These are phyloP conservation scores for Mesoclemmys tuberculata DNA, from an alignment of 2,113 vertebrate genomes.

Conservation along the genomic window DNA sequence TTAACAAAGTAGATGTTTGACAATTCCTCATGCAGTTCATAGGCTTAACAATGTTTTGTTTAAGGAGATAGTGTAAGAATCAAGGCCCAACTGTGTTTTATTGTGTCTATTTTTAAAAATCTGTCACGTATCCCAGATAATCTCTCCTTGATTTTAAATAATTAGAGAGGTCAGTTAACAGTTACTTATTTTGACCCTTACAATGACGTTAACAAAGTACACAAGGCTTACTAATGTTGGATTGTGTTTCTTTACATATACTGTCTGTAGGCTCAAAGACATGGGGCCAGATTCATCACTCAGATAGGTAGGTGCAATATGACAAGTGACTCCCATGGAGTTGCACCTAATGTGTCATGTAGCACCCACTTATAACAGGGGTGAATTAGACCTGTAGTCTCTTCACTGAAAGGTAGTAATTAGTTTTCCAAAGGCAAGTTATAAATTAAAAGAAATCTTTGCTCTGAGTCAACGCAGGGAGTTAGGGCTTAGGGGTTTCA, in stretches of 20 bases:
- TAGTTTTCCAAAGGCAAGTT: neutral
- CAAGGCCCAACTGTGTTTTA: neutral
- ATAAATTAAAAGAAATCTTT: neutral
- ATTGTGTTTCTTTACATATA: neutral
- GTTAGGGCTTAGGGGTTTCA: neutral
- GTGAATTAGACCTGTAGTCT: neutral
- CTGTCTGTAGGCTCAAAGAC: neutral
- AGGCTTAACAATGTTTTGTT: neutral
- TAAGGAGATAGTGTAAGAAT: neutral
- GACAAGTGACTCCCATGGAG: neutral
- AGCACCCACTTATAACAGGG: neutral
- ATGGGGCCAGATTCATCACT: neutral
- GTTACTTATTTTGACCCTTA: neutral
- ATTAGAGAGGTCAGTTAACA: neutral
- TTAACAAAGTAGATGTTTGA: neutral
- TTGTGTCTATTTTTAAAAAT: neutral
- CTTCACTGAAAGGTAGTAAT: neutral
- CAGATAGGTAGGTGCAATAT: neutral
- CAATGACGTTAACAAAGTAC: neutral
- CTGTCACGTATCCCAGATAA: neutral
- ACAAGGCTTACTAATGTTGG: neutral
- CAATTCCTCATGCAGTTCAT: rapidly evolving
- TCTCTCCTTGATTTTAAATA: neutral
- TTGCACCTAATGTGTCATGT: neutral
- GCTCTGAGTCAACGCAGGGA: neutral